phyloP scores from a whole-genome alignment of 92 coral and sea anemone genomes.

The Epizoanthus scotinus region DNA sequence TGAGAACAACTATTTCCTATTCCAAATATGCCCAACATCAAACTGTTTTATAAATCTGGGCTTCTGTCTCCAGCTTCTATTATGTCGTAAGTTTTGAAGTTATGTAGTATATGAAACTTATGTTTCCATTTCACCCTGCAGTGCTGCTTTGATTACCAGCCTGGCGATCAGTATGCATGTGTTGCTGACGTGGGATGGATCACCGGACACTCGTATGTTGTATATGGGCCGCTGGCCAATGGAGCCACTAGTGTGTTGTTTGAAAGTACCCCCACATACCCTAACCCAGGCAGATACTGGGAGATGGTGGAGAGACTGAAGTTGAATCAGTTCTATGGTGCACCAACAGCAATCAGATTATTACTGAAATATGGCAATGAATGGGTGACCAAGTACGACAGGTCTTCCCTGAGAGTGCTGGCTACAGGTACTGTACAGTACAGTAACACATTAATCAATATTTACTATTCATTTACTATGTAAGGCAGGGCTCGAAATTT shows the following conservation, averaged over 20 bases:
- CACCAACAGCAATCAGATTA: conserved; percentile 93
- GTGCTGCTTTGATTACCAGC: conserved; percentile 91
- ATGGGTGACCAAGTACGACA: conserved; percentile 87
- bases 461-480: too few species aligned
- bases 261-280: conserved; percentile 97
- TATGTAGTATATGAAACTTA: neutral
- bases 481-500: neutral
- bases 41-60: neutral
- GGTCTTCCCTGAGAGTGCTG: conserved; percentile 82
- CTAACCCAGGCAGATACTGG: conserved; percentile 99
- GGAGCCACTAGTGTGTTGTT: conserved; percentile 94
- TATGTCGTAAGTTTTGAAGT: neutral
- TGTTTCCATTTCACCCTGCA: conserved; percentile 20
- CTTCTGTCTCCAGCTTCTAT: neutral
- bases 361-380: conserved; percentile 83
- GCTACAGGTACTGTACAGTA: conserved; percentile 89
- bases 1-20: too few species aligned
- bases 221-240: conserved; percentile 93
- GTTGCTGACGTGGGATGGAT: conserved; percentile 99
- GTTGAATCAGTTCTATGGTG: conserved; percentile 87
- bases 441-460: too few species aligned
- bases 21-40: too few species aligned
- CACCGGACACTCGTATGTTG: conserved; percentile 95
- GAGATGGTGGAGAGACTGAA: conserved; percentile 91
- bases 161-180: conserved; percentile 91